Evolutionary conservation across 2,888 invertebrate genomes (phyloP).

Genomic region (Acrocera orbiculus): DNA sequence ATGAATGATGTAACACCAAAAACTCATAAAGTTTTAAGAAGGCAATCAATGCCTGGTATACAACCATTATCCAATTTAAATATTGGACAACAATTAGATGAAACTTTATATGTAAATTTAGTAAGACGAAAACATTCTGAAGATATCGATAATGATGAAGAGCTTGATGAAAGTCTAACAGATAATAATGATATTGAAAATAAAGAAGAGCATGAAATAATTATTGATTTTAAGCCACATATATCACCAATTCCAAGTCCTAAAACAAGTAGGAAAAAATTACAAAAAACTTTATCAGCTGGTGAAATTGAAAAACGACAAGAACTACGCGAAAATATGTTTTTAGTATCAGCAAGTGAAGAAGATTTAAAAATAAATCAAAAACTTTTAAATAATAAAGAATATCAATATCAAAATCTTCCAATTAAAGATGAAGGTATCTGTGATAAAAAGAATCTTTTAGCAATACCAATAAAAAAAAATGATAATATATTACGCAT

Average conservation of each 20-base stretch:
- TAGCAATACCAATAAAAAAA: slow-evolving; percentile 17
- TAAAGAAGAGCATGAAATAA: slow-evolving; percentile 59
- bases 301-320: slow-evolving; percentile 52
- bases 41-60: slow-evolving; percentile 13
- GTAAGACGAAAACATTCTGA: background rate
- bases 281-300: slow-evolving; percentile 65
- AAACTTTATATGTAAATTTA: background rate
- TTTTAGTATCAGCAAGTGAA: slow-evolving; percentile 42
- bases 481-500: slow-evolving; percentile 18
- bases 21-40: slow-evolving; percentile 9
- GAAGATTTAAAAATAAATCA: slow-evolving; percentile 38
- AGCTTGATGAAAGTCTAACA: slow-evolving; percentile 25
- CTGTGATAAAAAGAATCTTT: slow-evolving; percentile 12
- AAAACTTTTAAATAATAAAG: slow-evolving; percentile 4
- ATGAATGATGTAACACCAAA: slow-evolving; percentile 10
- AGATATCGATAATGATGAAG: slow-evolving; percentile 13
- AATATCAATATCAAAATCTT: slow-evolving; percentile 12
- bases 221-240: slow-evolving; percentile 73
- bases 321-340: slow-evolving; percentile 26
- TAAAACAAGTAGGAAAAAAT: slow-evolving; percentile 33
- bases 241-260: slow-evolving; percentile 46
- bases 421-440: slow-evolving; percentile 16
- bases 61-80: background rate
- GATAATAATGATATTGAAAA: slow-evolving; percentile 22
- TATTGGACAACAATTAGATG: background rate